A percentile compares a stretch with the other conserved stretches of the same genome.
phyloP scores from a whole-genome alignment of 2,797 vertebrate species.

The Notoglanidium macrostoma region DNA sequence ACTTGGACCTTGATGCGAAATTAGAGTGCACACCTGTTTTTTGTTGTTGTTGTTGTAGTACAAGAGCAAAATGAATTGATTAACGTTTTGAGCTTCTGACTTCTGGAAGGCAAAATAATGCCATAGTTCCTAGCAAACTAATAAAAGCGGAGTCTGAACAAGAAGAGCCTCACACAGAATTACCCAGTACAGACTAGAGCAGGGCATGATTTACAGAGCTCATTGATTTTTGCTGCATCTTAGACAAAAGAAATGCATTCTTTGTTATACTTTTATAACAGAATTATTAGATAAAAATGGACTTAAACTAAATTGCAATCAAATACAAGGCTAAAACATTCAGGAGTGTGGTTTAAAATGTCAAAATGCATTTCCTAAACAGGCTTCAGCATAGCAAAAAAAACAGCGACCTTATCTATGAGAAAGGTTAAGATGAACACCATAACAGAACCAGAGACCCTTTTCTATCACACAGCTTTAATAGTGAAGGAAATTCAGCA shows the following conservation, averaged over 20 bases:
- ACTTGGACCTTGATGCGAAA: not conserved
- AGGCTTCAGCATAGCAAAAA: conserved; percentile 8
- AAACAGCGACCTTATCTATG: conserved; percentile 39
- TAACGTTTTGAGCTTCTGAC: not conserved
- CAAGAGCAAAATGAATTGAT: not conserved
- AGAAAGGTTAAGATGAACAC: conserved; percentile 54
- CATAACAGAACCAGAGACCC: conserved; percentile 37
- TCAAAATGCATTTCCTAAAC: conserved; percentile 46
- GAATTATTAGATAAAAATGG: not conserved
- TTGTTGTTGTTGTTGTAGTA: not conserved
- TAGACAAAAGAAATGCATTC: not conserved
- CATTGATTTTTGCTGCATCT: conserved; percentile 9
- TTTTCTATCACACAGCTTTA: conserved; percentile 58
- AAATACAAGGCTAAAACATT: not conserved
- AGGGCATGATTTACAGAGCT: conserved; percentile 3
- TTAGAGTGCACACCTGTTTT: not conserved
- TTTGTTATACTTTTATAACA: not conserved
- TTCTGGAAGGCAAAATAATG: not conserved
- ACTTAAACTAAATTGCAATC: conserved; percentile 1
- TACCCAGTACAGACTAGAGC: not conserved
- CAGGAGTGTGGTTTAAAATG: conserved; percentile 41
- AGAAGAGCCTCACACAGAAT: not conserved
- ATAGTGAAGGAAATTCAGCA: conserved; percentile 50
- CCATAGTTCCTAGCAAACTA: not conserved
- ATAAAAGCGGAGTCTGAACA: not conserved